phyloP scores from a whole-genome alignment of 2,113 vertebrate species.

The Tinamus guttatus region DNA sequence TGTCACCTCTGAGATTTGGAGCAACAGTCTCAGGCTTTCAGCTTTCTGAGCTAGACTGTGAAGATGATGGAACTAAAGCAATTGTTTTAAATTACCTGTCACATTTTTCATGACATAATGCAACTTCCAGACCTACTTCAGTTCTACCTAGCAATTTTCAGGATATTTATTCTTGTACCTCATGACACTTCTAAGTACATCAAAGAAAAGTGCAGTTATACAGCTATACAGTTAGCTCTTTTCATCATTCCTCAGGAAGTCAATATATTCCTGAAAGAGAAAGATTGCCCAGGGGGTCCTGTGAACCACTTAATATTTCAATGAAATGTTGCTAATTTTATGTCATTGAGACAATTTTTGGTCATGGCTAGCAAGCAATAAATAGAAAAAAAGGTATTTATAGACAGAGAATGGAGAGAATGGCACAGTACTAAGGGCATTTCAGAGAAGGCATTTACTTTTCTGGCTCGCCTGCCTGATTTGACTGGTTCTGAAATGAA shows the following conservation, averaged over 20 bases:
- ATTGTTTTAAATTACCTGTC: conserved; percentile 20
- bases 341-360: neutral
- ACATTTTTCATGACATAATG: conserved; percentile 36
- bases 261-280: neutral
- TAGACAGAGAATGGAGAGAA: neutral
- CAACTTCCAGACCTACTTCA: conserved; percentile 54
- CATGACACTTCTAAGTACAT: conserved; percentile 35
- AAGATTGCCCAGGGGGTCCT: neutral
- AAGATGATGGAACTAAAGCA: conserved; percentile 27
- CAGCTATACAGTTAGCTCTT: neutral
- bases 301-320: neutral
- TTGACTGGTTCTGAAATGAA: conserved; percentile 8
- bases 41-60: neutral
- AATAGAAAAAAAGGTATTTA: neutral
- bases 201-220: conserved; percentile 35
- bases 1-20: neutral
- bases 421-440: neutral
- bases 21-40: neutral
- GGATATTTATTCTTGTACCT: conserved; percentile 57
- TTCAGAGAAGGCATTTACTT: neutral
- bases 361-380: neutral
- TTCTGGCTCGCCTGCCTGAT: neutral
- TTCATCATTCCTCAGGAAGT: conserved; percentile 22
- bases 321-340: neutral
- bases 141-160: neutral